A percentile compares a stretch with the other conserved stretches of the same genome.
Evolutionary conservation across 2,797 vertebrate genomes (phyloP).

Genomic region (Coregonus ussuriensis): DNA sequence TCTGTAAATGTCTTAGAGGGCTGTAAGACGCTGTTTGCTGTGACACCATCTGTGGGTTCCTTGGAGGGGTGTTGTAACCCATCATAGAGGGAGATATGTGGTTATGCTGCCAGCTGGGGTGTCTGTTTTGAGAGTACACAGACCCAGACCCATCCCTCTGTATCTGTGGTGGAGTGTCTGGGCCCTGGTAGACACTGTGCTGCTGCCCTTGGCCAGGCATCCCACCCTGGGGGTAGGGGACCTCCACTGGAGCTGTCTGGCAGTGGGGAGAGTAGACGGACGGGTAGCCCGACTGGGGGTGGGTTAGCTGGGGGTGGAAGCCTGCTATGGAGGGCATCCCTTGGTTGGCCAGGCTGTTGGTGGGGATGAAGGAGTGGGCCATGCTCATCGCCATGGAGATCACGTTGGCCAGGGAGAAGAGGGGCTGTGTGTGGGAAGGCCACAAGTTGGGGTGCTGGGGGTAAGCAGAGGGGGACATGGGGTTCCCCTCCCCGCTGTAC

Average conservation of each 20-base stretch:
- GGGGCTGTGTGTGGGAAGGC: constrained; percentile 76
- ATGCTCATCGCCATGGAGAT: constrained; percentile 96
- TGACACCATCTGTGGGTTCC: constrained; percentile 28
- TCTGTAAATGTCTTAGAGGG: constrained; percentile 28
- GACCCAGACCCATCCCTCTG: constrained; percentile 34
- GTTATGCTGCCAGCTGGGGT: constrained; percentile 37
- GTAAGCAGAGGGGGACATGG: constrained; percentile 48
- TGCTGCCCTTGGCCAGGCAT: constrained; percentile 21
- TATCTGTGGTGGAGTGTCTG: constrained; percentile 40
- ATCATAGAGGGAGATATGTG: constrained; percentile 38
- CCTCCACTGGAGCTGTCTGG: constrained; percentile 57
- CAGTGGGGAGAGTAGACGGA: constrained; percentile 60
- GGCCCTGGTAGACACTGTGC: constrained; percentile 54
- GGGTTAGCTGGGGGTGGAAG: constrained; percentile 67
- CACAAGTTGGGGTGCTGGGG: constrained; percentile 70
- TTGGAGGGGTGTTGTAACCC: constrained; percentile 46
- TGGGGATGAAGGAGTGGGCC: constrained; percentile 89
- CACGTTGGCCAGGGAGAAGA: constrained; percentile 90
- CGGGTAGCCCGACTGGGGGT: constrained; percentile 57
- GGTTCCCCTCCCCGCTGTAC: constrained; percentile 42
- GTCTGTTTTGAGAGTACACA: constrained; percentile 38
- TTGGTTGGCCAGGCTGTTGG: constrained; percentile 66
- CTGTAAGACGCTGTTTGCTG: constrained; percentile 33
- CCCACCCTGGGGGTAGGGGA: constrained; percentile 46
- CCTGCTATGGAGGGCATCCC: constrained; percentile 60